Evolutionary conservation across 2,797 vertebrate species (phyloP).

Genomic region (Apogon hyalosoma): DNA sequence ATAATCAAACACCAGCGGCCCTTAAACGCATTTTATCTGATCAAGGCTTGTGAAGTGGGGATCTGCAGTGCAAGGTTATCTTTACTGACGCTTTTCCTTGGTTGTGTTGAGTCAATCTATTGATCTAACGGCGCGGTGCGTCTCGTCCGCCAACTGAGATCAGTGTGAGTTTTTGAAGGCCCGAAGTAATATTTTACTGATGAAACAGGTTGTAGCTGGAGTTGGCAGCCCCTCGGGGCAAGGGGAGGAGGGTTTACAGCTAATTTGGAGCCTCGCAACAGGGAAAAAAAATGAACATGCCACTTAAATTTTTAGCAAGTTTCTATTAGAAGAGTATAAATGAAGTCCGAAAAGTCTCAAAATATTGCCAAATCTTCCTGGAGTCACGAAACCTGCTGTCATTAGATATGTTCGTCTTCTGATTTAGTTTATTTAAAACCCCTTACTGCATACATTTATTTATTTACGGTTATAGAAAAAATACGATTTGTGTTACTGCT

Average conservation of each 20-base stretch:
- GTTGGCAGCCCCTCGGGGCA: background rate
- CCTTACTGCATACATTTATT: too few relatives aligned
- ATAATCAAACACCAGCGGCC: conserved; percentile 25
- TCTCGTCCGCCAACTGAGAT: conserved; percentile 18
- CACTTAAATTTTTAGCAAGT: too few relatives aligned
- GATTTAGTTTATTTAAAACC: too few relatives aligned
- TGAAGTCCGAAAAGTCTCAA: too few relatives aligned
- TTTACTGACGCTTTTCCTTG: conserved; percentile 15
- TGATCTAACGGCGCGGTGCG: conserved; percentile 32
- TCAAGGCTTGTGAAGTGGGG: conserved; percentile 17
- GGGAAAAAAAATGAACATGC: background rate
- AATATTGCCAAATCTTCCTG: too few relatives aligned
- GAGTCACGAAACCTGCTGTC: too few relatives aligned
- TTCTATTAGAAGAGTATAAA: too few relatives aligned
- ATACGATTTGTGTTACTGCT: too few relatives aligned
- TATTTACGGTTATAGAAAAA: too few relatives aligned
- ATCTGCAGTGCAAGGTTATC: conserved; percentile 1
- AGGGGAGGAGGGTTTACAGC: background rate
- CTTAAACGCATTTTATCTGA: conserved; percentile 29
- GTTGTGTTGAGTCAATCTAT: conserved; percentile 5
- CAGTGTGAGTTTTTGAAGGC: conserved; percentile 26
- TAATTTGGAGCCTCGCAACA: background rate
- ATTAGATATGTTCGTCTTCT: too few relatives aligned
- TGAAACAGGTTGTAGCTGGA: background rate
- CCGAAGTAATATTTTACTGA: conserved; percentile 9